Evolutionary conservation across 2,113 vertebrate species (phyloP), one percentile per base, ranked within the genome.

Genomic region (Xyrauchen texanus): DNA sequence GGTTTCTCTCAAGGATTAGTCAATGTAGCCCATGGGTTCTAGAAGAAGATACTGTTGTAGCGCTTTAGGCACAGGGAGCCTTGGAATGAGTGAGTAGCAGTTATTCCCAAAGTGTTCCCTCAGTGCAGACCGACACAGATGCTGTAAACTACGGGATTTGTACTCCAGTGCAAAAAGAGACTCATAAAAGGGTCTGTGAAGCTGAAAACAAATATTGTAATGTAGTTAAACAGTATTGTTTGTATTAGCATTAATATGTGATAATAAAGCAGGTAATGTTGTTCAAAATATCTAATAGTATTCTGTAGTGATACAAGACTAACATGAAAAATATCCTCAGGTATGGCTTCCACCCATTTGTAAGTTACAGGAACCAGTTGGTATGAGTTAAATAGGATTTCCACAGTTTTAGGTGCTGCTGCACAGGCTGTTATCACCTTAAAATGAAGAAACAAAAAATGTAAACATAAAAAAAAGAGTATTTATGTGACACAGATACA

Each of bases 301-400:
- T 34, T 34, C 21, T 34, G 21, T 34, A 72, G 66, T 64, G 4
- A n/a, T 71, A 7, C 53, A 55, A 66, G 8, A 72, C 68, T 72
- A 7, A 79, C 68, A 57, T 91, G 88, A 15, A 90, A 86, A 8
- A 85, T 77, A 1, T 94, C 91, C 2, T 89, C 82, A 0, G 93
- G 92, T 64, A 94, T 82, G 0, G 63, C 86, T 46, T 89, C 78
- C 0, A 42, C 53, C 92, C 93, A 93, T 61, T 89, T 89, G 83
- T 82, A 86, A 0, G 90, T 91, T 6, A 94, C 4, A 0, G 51
- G 80, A 58, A 94, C 89, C 44, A 91, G 89, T 0, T 82, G n/a
- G 76, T 90, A 94, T 82, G 93, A 92, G 16, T 93, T 94, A 82
- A 92, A 88, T 15, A 94, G 87, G 4, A 93, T 84, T 69, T 94